Base-by-base conservation (phyloP, 1,140 invertebrate species). In the Orchestia grillus region DNA sequence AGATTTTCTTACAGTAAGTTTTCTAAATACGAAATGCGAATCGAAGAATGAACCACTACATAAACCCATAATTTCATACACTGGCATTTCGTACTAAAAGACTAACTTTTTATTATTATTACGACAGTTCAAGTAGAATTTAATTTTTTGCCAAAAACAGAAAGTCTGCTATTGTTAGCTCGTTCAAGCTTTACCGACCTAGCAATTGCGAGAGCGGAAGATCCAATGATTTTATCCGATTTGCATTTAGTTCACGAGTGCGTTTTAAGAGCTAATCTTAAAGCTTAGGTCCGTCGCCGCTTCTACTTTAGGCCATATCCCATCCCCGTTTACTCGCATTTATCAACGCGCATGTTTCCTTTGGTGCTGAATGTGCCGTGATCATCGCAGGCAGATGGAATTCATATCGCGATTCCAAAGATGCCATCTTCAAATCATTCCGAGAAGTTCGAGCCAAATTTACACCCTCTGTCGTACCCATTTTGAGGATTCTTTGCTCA, bases 371-470 rank as follows among this genome's bases (percentile, higher is more conserved):
- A 77, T 77, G 28, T 28, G 4, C 15, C 88, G 28, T 42, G 28
- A 90, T 90, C 88, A 44, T 90, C 88, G n/a, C 88, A 44, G 41
- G 41, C 4, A 41, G 41, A 42, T 90, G 88, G 88, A 90, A 90
- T 90, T 44, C 88, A 90, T 90, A 4, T 90, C 41, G 23, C 88
- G 42, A 44, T 90, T 90, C 88, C 88, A 90, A 90, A 90, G 41
- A 43, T 90, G 88, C 88, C 88, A 90, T 90, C 88, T 44, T 41
- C 36, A 90, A 41, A 90, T 90, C 88, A 90, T 90, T 90, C 41
- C 88, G 15, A 44, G 43, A 90, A 90, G 88, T 90, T 90, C 88
- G n/a, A 28, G n/a, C 42, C 41, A 77, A 90, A 90, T 90, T 90
- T 90, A 41, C 28, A 42, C 88, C 88, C 42, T 43, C 11, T 42